phyloP scores from a whole-genome alignment of 2,888 invertebrate genomes.

The Cheilosia variabilis region DNA sequence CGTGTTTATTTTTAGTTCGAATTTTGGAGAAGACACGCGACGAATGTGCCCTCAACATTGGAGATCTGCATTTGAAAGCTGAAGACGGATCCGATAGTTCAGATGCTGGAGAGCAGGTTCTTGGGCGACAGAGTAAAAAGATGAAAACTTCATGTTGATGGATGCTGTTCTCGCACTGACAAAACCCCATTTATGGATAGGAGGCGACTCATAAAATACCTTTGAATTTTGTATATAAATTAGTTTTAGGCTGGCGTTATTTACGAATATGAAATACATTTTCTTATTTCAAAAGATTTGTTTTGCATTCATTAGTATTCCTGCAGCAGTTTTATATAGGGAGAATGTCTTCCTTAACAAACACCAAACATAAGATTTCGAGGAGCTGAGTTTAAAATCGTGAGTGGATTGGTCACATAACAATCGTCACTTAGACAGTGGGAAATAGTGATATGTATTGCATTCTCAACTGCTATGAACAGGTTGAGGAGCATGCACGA shows the following conservation, averaged over 20 bases:
- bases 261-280: slow-evolving; percentile 6
- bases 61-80: slow-evolving; percentile 84
- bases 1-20: slow-evolving; percentile 86
- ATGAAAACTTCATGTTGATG: slow-evolving; percentile 84
- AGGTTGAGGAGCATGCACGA: background rate
- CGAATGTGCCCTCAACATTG: slow-evolving; percentile 86
- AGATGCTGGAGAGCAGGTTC: slow-evolving; percentile 83
- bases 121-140: slow-evolving; percentile 87
- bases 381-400: background rate
- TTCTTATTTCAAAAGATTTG: background rate
- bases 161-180: background rate
- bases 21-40: slow-evolving; percentile 92
- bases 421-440: background rate
- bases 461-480: background rate
- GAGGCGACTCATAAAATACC: background rate
- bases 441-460: background rate
- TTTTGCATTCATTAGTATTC: background rate
- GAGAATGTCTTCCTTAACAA: background rate
- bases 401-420: slow-evolving; percentile 2
- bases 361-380: background rate
- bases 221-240: slow-evolving; percentile 38
- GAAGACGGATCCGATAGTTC: slow-evolving; percentile 86
- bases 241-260: slow-evolving; percentile 19
- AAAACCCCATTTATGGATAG: background rate
- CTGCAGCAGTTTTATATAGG: background rate